A percentile compares a stretch with the other conserved stretches of the same genome.
phyloP scores from a whole-genome alignment of 2,113 vertebrate species.

The Myiopsitta monachus region DNA sequence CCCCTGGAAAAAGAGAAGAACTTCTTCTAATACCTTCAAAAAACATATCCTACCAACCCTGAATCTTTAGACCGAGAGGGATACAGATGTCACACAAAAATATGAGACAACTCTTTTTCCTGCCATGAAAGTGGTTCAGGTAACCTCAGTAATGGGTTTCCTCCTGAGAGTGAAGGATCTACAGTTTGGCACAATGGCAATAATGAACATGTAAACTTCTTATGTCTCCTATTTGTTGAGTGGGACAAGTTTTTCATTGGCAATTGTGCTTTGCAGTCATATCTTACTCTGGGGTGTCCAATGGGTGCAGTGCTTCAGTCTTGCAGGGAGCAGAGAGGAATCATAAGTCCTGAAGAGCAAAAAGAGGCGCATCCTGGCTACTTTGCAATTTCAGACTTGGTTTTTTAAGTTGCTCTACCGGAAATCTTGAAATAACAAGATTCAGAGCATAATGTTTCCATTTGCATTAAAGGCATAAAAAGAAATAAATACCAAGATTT shows the following conservation, averaged over 20 bases:
- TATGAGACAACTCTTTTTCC: neutral
- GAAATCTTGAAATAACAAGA: neutral
- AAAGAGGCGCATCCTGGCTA: neutral
- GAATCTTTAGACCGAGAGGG: neutral
- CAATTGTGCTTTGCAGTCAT: neutral
- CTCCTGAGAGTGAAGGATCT: neutral
- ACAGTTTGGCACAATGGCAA: neutral
- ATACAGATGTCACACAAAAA: neutral
- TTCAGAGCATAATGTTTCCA: neutral
- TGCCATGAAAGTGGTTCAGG: neutral
- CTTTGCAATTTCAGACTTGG: neutral
- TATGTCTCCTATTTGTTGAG: neutral
- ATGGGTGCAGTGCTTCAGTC: neutral
- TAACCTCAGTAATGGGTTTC: neutral
- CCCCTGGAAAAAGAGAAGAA: neutral
- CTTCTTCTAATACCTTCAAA: neutral
- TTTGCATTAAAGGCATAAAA: neutral
- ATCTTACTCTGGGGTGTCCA: neutral
- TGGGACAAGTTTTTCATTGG: neutral
- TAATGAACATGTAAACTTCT: neutral
- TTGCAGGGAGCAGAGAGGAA: neutral
- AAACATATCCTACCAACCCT: neutral
- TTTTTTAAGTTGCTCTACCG: neutral
- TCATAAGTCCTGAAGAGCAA: neutral
- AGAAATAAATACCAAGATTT: neutral